A percentile compares a stretch with the other conserved stretches of the same genome.
These are phyloP conservation scores for Columba janthina DNA, from an alignment of 2,113 vertebrate genomes.

Conservation along the genomic window DNA sequence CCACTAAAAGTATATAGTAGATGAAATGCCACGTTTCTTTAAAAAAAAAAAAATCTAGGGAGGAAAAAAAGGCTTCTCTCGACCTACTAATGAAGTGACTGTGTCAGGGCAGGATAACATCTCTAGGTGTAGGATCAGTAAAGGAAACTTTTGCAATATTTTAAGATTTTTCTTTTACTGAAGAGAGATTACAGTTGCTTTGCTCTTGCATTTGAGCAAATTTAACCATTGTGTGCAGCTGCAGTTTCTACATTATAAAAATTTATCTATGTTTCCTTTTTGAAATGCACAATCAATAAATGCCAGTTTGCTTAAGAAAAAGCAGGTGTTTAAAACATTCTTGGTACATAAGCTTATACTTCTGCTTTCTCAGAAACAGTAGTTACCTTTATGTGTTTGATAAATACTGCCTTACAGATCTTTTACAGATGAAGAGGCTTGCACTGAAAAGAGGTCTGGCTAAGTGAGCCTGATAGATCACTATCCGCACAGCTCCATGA, in stretches of 20 bases:
- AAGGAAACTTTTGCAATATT: not conserved
- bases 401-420: not conserved
- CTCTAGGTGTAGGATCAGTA: not conserved
- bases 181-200: not conserved
- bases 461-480: not conserved
- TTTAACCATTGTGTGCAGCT: not conserved
- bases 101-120: not conserved
- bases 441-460: not conserved
- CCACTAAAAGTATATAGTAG: not conserved
- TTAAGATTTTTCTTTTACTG: not conserved
- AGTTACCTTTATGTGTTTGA: not conserved
- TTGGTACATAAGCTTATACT: not conserved
- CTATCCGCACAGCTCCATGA: not conserved
- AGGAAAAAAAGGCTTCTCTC: not conserved
- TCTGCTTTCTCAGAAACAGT: not conserved
- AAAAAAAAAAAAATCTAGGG: not conserved
- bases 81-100: not conserved
- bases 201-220: not conserved
- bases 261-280: not conserved
- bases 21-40: not conserved
- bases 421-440: not conserved
- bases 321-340: not conserved
- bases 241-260: not conserved
- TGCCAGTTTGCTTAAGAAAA: not conserved
- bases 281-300: not conserved